These are phyloP conservation scores for Lasiurus cinereus DNA, from an alignment of 2,113 vertebrate genomes.

Conservation along the genomic window DNA sequence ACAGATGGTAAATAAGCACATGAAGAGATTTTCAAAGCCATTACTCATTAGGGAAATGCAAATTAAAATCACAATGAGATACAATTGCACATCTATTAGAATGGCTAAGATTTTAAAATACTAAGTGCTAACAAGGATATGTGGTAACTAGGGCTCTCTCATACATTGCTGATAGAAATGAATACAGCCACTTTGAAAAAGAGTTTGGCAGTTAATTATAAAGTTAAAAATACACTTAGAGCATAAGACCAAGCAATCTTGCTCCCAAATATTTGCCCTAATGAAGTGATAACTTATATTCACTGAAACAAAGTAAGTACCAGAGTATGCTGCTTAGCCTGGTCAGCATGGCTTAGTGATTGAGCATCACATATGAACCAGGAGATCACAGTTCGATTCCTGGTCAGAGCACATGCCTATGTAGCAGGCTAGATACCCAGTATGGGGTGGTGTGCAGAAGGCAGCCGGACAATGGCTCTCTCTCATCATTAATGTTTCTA, in stretches of 20 bases:
- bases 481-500: too few relatives aligned
- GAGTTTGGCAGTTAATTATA: neutral
- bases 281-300: slow-evolving; percentile 21
- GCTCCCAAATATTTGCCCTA: slow-evolving; percentile 1
- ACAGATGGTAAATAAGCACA: neutral
- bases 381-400: too few relatives aligned
- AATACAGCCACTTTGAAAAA: neutral
- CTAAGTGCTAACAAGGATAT: neutral
- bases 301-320: neutral
- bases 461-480: too few relatives aligned
- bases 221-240: slow-evolving; percentile 30
- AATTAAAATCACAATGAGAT: slow-evolving; percentile 29
- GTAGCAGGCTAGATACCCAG: too few relatives aligned
- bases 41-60: neutral
- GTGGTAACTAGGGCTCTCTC: neutral
- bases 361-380: too few relatives aligned
- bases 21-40: neutral
- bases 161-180: neutral
- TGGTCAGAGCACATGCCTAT: too few relatives aligned
- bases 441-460: too few relatives aligned
- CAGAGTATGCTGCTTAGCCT: neutral
- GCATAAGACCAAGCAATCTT: neutral
- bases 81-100: neutral
- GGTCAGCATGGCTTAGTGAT: too few relatives aligned
- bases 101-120: slow-evolving; percentile 9